These are phyloP conservation scores for Tillus elongatus DNA, from an alignment of 2,888 invertebrate genomes.

Conservation along the genomic window DNA sequence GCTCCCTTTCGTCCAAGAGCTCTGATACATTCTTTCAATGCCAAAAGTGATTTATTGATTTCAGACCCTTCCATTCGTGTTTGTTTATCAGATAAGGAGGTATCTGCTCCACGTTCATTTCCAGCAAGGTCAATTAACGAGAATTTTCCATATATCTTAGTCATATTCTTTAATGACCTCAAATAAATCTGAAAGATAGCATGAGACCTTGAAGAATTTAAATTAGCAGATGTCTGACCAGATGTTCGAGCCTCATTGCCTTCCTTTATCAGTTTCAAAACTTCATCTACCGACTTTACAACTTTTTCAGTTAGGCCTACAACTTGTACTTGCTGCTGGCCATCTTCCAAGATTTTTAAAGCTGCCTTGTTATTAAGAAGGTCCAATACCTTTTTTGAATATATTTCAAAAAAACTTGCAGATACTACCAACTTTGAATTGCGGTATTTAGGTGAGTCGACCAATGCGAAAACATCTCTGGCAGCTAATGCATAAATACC, in stretches of 20 bases:
- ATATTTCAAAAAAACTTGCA: conserved; percentile 98
- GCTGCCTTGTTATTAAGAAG: conserved; percentile 84
- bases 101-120: conserved; percentile 97
- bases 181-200: conserved; percentile 97
- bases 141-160: conserved; percentile 90
- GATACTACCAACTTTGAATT: conserved; percentile 78
- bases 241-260: conserved; percentile 87
- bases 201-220: conserved; percentile 96
- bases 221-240: conserved; percentile 94
- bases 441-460: conserved; percentile 71
- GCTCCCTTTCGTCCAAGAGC: conserved; percentile 90
- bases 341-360: conserved; percentile 91
- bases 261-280: conserved; percentile 80
- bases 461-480: conserved; percentile 80
- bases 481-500: conserved; percentile 98
- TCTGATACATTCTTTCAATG: conserved; percentile 96
- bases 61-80: conserved; percentile 93
- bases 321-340: conserved; percentile 94
- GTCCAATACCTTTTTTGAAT: conserved; percentile 94
- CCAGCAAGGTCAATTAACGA: conserved; percentile 96
- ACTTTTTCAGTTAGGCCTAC: conserved; percentile 90
- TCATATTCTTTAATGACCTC: conserved; percentile 55
- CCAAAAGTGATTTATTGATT: conserved; percentile 93
- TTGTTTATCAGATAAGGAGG: conserved; percentile 88
- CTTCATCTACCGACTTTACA: conserved; percentile 85